Conservation (phyloP, 2,113 vertebrate genomes). For the Synodontis membranacea region DNA sequence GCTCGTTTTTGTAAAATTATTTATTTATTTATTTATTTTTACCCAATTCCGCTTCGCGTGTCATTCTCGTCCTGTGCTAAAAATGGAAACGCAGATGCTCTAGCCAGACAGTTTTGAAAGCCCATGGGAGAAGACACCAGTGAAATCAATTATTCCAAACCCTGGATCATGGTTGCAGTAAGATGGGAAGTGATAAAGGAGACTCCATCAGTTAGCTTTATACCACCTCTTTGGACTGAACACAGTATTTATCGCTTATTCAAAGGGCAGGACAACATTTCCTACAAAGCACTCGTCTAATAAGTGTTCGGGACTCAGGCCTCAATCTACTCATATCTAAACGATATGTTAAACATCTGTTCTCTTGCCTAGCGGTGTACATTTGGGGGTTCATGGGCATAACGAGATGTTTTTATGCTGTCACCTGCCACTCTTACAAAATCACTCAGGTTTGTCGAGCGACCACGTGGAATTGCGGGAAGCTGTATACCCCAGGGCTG, state of each 20-base stretch:
- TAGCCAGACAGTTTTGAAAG: not conserved
- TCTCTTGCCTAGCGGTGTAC: not conserved
- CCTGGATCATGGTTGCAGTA: not conserved
- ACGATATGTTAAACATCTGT: not conserved
- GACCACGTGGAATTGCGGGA: not conserved
- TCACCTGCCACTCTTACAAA: not conserved
- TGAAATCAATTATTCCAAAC: constrained; percentile 3
- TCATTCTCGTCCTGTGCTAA: not conserved
- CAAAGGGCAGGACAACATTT: not conserved
- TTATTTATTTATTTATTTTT: no score
- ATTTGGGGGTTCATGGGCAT: not conserved
- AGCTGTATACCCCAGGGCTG: not conserved
- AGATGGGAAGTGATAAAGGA: not conserved
- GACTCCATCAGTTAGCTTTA: not conserved
- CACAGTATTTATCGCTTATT: not conserved
- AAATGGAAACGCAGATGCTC: constrained; percentile 7
- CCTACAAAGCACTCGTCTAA: not conserved
- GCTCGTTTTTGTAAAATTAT: not conserved
- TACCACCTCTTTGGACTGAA: not conserved
- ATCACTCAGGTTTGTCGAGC: not conserved
- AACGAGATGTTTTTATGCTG: not conserved
- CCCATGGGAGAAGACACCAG: constrained; percentile 1
- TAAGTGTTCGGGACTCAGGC: not conserved
- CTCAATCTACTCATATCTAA: not conserved
- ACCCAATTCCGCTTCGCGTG: not conserved